Base-by-base conservation (phyloP, 2,888 invertebrate species). In the Oscheius sp. region DNA sequence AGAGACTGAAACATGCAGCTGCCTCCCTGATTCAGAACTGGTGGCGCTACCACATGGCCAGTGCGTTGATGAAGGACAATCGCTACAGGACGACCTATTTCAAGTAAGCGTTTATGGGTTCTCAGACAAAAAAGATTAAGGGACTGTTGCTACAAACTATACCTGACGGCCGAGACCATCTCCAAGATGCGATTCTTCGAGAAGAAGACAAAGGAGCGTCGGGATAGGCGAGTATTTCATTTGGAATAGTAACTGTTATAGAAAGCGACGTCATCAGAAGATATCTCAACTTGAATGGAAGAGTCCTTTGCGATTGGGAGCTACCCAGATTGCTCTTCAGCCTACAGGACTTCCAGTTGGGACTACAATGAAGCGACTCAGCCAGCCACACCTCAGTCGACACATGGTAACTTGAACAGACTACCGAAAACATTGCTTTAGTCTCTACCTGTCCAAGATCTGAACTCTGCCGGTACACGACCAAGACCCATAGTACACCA, bases 21-120 rank as follows among this genome's bases (percentile, higher is more conserved):
- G 86, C 86, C 1, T 78, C 79, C 3, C 71, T 83, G n/a, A 86
- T 86, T 63, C 86, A 86, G 62, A 76, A 77, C 37, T 86, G 86
- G 86, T 83, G 63, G 65, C 51, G 35, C 33, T 51, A 66, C 32
- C 80, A 2, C 74, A 75, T 35, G 75, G 77, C 59, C 63, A 76
- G 35, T 76, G 78, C 51, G 29, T 74, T 59, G 33, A 11, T 72
- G 13, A 59, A 48, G 29, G 60, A 59, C n/a, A 57, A 73, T n/a
- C 60, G 57, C 59, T 71, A 50, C 29, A 33, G 47, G 48, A 58
- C 51, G 10, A 59, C 48, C 7, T 73, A 50, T 55, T 63, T 65
- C 73, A 73, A 55, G 63, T 63, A 5, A 59, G 60, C 13, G 3
- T 29, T 37, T 7, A 50, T 50, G 11, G 21, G 11, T 63, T 63